Evolutionary conservation across 2,113 vertebrate genomes (phyloP), one percentile per base, ranked within the genome.

Genomic region (Solea solea): DNA sequence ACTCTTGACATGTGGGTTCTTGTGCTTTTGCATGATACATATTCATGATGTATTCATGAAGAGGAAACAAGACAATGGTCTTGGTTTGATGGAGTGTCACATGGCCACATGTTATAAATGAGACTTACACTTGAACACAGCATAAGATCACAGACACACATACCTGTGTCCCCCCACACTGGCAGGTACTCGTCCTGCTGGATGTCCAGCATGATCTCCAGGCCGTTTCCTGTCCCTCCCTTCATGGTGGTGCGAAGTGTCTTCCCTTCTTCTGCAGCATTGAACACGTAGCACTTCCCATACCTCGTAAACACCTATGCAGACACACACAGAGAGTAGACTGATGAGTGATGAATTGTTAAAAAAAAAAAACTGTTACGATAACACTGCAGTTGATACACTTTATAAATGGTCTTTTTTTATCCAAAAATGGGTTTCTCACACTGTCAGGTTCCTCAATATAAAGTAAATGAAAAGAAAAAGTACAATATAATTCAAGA

Each of bases 141-240:
- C 3, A 34, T 34, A 34, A 34, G 34, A 34, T 34, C 34, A 34
- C 34, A 34, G 5, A 34, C 51, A 28, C n/a, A 7, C 76, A 5
- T 87, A 94, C 94, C 94, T 89, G 93, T 92, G 72, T 94, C 93
- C 0, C 94, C 93, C 93, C 94, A 94, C 52, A 94, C 93, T 0
- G 94, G 93, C 64, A 94, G 89, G 90, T 94, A 94, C 75, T 94
- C 94, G 39, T 99, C 98, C 83, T 99, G 98, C 90, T 99, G 97
- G 86, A 99, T 99, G 91, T 99, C 98, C 84, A 99, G 87, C 98
- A 99, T 99, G 92, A 99, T 97, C 92, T 99, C 98, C 86, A 99
- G 87, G 7, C 98, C 98, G 41, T 99, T 99, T 70, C 98, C 98
- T 13, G 97, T 98, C 4, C 98, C 98, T 21, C 98, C 98, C 85